Conservation (phyloP, 2,888 invertebrate species). For the Alloplasta piceator region DNA sequence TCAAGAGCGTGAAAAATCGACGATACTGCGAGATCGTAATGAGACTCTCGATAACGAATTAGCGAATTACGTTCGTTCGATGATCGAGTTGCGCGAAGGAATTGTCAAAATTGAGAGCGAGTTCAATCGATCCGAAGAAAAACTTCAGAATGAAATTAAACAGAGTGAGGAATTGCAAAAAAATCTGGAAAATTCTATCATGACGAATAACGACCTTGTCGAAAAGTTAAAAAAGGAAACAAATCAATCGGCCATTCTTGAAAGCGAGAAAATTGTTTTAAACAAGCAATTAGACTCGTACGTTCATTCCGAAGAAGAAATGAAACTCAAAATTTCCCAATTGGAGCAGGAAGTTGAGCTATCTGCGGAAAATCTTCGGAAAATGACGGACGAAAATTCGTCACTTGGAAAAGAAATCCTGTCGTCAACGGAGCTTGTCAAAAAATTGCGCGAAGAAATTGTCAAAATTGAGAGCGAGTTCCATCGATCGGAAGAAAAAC, state of each 20-base stretch:
- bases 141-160: background rate
- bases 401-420: background rate
- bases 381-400: slow-evolving; percentile 56
- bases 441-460: slow-evolving; percentile 33
- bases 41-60: slow-evolving; percentile 34
- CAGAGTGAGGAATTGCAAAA: slow-evolving; percentile 4
- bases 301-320: background rate
- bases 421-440: slow-evolving; percentile 24
- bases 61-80: slow-evolving; percentile 11
- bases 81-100: slow-evolving; percentile 35
- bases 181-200: background rate
- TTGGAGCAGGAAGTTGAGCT: background rate
- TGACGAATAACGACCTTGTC: slow-evolving; percentile 4
- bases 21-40: slow-evolving; percentile 52
- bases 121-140: slow-evolving; percentile 24
- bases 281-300: slow-evolving; percentile 11
- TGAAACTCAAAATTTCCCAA: background rate
- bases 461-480: too few species aligned
- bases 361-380: slow-evolving; percentile 42
- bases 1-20: slow-evolving; percentile 74
- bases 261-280: slow-evolving; percentile 11
- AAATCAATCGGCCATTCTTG: background rate
- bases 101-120: slow-evolving; percentile 17
- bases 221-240: slow-evolving; percentile 12
- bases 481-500: background rate